Conservation (phyloP, 1,140 invertebrate genomes). For the Sycophaga agraensis region DNA sequence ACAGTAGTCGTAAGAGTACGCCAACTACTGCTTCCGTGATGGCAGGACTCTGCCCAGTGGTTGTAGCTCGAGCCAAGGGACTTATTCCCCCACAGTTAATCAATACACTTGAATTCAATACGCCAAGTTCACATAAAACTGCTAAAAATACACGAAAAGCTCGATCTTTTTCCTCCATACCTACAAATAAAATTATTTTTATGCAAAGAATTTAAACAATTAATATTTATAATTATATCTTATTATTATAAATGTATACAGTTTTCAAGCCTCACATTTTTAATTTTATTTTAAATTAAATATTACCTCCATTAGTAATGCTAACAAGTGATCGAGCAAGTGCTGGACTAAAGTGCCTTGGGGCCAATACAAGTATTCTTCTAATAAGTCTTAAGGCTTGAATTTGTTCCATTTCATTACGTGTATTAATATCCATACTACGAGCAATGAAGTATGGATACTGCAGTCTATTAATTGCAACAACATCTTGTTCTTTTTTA, state of each 20-base stretch:
- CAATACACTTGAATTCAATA: slow-evolving; percentile 79
- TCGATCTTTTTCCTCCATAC: slow-evolving; percentile 74
- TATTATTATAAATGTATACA: too few species aligned
- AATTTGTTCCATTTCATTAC: slow-evolving; percentile 86
- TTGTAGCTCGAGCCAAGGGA: slow-evolving; percentile 76
- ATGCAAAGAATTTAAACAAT: background rate
- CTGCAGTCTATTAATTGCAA: slow-evolving; percentile 75
- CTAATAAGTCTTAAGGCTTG: slow-evolving; percentile 84
- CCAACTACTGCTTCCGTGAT: slow-evolving; percentile 85
- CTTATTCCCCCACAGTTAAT: slow-evolving; percentile 81
- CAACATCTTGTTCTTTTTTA: slow-evolving; percentile 73
- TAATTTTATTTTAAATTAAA: background rate
- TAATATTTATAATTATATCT: too few species aligned
- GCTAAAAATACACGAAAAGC: slow-evolving; percentile 80
- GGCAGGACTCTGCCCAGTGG: slow-evolving; percentile 76
- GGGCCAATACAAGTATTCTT: slow-evolving; percentile 68
- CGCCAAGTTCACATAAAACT: slow-evolving; percentile 82
- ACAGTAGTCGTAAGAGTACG: slow-evolving; percentile 83
- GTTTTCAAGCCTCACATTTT: too few species aligned
- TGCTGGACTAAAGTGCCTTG: slow-evolving; percentile 66
- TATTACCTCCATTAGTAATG: slow-evolving; percentile 71
- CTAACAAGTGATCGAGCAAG: slow-evolving; percentile 75
- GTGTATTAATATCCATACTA: slow-evolving; percentile 78
- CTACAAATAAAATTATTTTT: slow-evolving; percentile 59
- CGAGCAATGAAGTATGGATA: slow-evolving; percentile 80